Evolutionary conservation across 2,888 invertebrate species (phyloP).

Genomic region (Lottia gigantea): DNA sequence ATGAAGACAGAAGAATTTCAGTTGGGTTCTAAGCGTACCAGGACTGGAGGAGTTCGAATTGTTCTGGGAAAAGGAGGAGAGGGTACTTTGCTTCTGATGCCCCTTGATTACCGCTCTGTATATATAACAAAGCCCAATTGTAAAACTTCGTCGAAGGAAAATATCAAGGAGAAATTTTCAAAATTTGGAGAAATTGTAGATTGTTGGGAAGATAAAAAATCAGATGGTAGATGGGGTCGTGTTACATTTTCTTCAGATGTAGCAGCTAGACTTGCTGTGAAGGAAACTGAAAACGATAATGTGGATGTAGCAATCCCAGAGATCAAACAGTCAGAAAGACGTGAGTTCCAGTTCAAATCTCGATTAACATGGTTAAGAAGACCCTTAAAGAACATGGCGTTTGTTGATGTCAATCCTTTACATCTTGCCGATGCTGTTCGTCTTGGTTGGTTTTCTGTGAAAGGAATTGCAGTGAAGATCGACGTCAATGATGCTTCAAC

Average conservation of each 20-base stretch:
- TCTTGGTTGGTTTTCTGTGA: neutral
- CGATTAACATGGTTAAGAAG: conserved; percentile 47
- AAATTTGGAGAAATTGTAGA: conserved; percentile 37
- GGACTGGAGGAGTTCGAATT: conserved; percentile 33
- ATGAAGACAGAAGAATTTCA: conserved; percentile 31
- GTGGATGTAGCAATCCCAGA: conserved; percentile 33
- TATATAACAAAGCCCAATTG: conserved; percentile 30
- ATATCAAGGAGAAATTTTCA: conserved; percentile 31
- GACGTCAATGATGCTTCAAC: conserved; percentile 14
- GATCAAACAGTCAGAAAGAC: conserved; percentile 19
- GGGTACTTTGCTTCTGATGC: conserved; percentile 43
- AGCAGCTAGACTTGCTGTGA: conserved; percentile 29
- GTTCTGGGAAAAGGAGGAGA: conserved; percentile 42
- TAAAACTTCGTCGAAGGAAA: conserved; percentile 22
- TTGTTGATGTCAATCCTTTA: conserved; percentile 36
- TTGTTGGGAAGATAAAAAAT: conserved; percentile 26
- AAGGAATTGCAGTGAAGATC: conserved; percentile 17
- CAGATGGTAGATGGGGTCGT: conserved; percentile 43
- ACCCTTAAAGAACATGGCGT: conserved; percentile 41
- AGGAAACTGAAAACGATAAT: conserved; percentile 27
- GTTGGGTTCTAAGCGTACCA: conserved; percentile 23
- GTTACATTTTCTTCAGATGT: conserved; percentile 33
- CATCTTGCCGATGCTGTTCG: conserved; percentile 19
- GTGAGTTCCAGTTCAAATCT: conserved; percentile 34
- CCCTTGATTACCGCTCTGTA: conserved; percentile 42